A percentile compares a stretch with the other conserved stretches of the same genome.
Evolutionary conservation across 2,113 vertebrate species (phyloP).

Genomic region (Protobothrops flavoviridis): DNA sequence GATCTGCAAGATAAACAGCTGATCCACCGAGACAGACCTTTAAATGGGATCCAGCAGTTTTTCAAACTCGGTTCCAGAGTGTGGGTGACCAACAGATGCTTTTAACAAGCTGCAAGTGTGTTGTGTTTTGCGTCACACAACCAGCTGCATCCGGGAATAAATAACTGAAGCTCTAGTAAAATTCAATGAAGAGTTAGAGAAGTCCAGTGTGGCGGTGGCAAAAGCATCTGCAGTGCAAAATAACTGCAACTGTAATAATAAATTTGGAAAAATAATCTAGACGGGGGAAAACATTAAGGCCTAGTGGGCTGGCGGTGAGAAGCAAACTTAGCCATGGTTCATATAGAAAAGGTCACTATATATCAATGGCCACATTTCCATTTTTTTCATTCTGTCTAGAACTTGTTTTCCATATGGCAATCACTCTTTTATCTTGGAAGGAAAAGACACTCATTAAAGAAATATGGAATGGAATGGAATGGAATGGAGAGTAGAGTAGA

Average conservation of each 20-base stretch:
- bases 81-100: constrained; percentile 24
- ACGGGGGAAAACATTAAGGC: constrained; percentile 28
- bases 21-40: constrained; percentile 39
- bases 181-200: constrained; percentile 57
- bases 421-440: constrained; percentile 45
- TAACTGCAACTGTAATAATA: neutral
- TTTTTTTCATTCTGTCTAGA: constrained; percentile 49
- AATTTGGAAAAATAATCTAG: constrained; percentile 47
- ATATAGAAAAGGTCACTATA: constrained; percentile 52
- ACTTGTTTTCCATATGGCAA: constrained; percentile 53
- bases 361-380: constrained; percentile 48
- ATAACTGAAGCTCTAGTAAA: constrained; percentile 62
- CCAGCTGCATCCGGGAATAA: constrained; percentile 65
- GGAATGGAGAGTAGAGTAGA: no score
- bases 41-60: constrained; percentile 39
- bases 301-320: constrained; percentile 30
- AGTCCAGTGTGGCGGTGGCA: constrained; percentile 53
- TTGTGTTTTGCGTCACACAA: constrained; percentile 51
- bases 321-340: constrained; percentile 37
- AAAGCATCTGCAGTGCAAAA: constrained; percentile 54
- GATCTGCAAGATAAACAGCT: constrained; percentile 44
- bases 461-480: neutral
- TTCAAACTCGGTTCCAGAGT: constrained; percentile 33
- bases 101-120: constrained; percentile 45
- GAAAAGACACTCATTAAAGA: constrained; percentile 30